phyloP scores from a whole-genome alignment of 2,113 vertebrate species.

The Brachypteracias leptosomus region DNA sequence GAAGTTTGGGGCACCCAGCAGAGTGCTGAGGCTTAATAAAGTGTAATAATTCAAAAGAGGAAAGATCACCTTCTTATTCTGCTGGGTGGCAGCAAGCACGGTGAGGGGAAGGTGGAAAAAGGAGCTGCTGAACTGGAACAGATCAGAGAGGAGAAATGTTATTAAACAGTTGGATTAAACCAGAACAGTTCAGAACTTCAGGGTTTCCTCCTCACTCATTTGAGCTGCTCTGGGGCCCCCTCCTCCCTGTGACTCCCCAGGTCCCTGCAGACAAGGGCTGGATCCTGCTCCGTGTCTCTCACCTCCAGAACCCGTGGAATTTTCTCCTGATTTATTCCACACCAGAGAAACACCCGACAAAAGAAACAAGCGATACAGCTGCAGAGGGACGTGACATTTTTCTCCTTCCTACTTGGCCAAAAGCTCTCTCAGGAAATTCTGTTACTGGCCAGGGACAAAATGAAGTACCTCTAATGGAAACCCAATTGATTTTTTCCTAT shows the following conservation, averaged over 20 bases:
- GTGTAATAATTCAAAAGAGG: background rate
- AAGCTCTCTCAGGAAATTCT: background rate
- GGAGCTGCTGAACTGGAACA: background rate
- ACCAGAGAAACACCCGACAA: background rate
- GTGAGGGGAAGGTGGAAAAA: background rate
- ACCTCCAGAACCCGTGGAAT: background rate
- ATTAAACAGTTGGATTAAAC: background rate
- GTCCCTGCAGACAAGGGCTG: background rate
- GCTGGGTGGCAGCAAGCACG: accelerated
- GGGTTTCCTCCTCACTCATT: background rate
- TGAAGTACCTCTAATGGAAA: background rate
- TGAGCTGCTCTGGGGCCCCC: background rate
- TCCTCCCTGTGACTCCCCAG: background rate
- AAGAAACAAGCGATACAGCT: background rate
- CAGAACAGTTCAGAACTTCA: background rate
- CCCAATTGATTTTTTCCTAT: background rate
- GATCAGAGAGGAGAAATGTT: background rate
- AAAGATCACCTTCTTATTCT: background rate
- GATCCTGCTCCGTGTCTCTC: background rate
- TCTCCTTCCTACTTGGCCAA: background rate
- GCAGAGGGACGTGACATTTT: background rate
- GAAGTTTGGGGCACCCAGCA: background rate
- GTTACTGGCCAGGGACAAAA: background rate
- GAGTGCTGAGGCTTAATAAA: background rate
- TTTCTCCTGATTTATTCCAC: background rate